Evolutionary conservation across 2,797 vertebrate genomes (phyloP).

Genomic region (Myotis pilosus): DNA sequence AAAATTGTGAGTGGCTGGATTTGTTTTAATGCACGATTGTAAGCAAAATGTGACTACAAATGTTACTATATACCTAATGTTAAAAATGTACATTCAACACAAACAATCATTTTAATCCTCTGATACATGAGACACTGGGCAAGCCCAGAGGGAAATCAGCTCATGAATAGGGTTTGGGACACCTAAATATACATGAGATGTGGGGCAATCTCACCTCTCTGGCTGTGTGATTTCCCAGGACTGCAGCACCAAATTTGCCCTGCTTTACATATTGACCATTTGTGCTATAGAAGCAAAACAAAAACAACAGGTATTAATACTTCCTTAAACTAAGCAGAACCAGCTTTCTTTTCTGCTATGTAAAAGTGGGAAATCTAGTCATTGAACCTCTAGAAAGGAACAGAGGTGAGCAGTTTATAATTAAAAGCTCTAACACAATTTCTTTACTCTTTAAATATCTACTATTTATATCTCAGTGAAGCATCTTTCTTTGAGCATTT

Average conservation of each 20-base stretch:
- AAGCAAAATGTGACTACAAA: neutral
- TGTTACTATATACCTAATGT: neutral
- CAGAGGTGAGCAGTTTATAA: neutral
- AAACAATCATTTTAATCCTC: neutral
- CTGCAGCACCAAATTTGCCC: constrained; percentile 95
- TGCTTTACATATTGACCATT: constrained; percentile 95
- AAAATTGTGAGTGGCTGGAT: neutral
- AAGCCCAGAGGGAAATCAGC: neutral
- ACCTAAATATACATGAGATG: neutral
- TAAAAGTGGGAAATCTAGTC: neutral
- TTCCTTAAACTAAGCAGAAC: neutral
- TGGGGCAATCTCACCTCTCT: constrained; percentile 89
- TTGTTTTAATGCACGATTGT: neutral
- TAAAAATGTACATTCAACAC: neutral
- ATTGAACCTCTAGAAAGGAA: constrained; percentile 14
- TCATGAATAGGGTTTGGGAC: neutral
- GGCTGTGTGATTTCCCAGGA: constrained; percentile 90
- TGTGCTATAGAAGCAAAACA: constrained; percentile 84
- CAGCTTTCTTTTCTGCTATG: constrained; percentile 2
- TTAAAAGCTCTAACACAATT: neutral
- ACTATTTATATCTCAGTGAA: neutral
- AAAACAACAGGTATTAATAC: constrained; percentile 45
- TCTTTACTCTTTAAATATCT: constrained; percentile 14
- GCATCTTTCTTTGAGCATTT: neutral
- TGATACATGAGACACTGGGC: neutral